Conservation (phyloP, 2,888 invertebrate genomes). For the Pseudoips prasinana region DNA sequence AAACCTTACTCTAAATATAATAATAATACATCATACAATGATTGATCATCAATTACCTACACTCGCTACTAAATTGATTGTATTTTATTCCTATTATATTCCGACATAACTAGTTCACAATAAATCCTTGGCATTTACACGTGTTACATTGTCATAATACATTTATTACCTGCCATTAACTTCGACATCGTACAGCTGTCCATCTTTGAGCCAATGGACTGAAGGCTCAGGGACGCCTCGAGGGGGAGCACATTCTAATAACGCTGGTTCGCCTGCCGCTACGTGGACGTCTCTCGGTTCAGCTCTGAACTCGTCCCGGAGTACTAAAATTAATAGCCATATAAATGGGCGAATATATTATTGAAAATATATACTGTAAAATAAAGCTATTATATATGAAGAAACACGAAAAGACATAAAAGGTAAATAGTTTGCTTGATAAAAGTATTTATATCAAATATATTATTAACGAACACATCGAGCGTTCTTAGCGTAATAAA, state of each 20-base stretch:
- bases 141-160: neutral
- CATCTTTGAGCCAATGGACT: constrained; percentile 94
- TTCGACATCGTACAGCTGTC: constrained; percentile 83
- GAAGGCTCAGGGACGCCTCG: constrained; percentile 97
- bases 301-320: constrained; percentile 96
- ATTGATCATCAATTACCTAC: too few relatives aligned
- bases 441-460: too few relatives aligned
- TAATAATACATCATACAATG: too few relatives aligned
- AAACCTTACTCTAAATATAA: too few relatives aligned
- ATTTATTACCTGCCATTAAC: constrained; percentile 81
- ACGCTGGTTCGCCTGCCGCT: constrained; percentile 95
- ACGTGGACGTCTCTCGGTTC: constrained; percentile 95
- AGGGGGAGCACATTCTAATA: constrained; percentile 96
- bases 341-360: neutral
- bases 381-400: too few relatives aligned
- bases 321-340: constrained; percentile 82
- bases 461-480: too few relatives aligned
- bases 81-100: neutral
- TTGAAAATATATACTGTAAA: too few relatives aligned
- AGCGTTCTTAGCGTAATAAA: constrained; percentile 8
- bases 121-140: neutral
- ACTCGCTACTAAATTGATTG: too few relatives aligned
- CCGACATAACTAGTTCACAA: neutral
- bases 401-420: too few relatives aligned
- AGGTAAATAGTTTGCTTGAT: too few relatives aligned